Base-by-base conservation (phyloP, 2,888 invertebrate genomes). In the Agrochola circellaris region DNA sequence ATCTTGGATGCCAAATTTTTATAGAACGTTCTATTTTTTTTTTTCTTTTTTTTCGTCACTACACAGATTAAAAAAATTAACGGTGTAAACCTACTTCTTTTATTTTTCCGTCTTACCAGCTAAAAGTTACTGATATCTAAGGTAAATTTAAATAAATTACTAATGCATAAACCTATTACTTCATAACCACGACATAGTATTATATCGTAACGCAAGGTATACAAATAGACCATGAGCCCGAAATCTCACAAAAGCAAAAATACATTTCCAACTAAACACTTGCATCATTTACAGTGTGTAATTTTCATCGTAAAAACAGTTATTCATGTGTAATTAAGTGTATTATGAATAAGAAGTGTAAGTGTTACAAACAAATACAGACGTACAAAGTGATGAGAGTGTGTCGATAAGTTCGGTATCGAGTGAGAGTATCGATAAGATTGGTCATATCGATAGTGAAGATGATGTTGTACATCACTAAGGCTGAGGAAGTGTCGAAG, bases 381-480 rank as follows among this genome's bases (percentile, higher is more conserved):
- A 84, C 60, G 38, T n/a, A 65, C 15, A 54, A 38, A 85, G 84
- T 87, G 87, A 87, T 85, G 85, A 73, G 78, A 81, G 60, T 73
- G 88, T 86, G 85, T 89, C 87, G 86, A 87, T 83, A 73, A 87
- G 30, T 80, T 79, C 51, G 34, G 70, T 76, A 79, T 66, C 48
- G 48, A 81, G 65, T 87, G 81, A 71, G 56, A 70, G 87, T 88
- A 84, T 89, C 87, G 87, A 86, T 83, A 73, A 87, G 79, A 82
- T 84, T 74, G 84, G 85, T 75, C 83, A 70, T 77, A 78, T 73
- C 62, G 67, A 82, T 76, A 79, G 86, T 88, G 82, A 91, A 77
- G 23, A 96, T 96, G 96, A 96, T 96, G 95, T 90, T 96, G 61
- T 96, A 96, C 80, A 94, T 96, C 88, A 95, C 94, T 0, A 93